Conservation (phyloP, 2,888 invertebrate genomes). For the Sphaeridia pumilis region DNA sequence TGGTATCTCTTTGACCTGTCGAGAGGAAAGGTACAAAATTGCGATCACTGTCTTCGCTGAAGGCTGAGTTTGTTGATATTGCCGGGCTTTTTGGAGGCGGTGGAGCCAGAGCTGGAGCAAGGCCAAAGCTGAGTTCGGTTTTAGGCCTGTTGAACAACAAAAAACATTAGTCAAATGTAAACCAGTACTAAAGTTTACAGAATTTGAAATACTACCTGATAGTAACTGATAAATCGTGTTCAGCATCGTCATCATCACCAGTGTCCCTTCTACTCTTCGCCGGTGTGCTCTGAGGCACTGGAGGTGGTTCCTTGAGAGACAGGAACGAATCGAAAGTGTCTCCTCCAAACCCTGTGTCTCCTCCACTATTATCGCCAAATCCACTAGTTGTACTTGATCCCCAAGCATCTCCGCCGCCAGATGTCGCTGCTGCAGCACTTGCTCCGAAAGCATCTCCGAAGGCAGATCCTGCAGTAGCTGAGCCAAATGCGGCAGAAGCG, state of each 20-base stretch:
- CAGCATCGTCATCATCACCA: conserved; percentile 35
- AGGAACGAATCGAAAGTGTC: conserved; percentile 51
- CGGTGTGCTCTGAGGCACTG: conserved; percentile 54
- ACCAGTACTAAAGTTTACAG: background rate
- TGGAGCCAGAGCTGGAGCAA: conserved; percentile 64
- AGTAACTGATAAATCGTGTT: conserved; percentile 37
- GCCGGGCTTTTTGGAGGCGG: conserved; percentile 52
- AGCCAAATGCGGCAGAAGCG: background rate
- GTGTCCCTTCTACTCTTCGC: conserved; percentile 41
- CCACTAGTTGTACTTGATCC: conserved; percentile 51
- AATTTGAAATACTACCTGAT: conserved; percentile 34
- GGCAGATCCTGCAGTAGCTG: conserved; percentile 12
- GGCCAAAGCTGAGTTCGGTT: conserved; percentile 36
- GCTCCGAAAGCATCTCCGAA: conserved; percentile 40
- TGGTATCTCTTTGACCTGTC: conserved; percentile 19
- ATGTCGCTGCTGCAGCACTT: conserved; percentile 13
- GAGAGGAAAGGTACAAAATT: conserved; percentile 40
- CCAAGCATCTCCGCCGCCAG: conserved; percentile 39
- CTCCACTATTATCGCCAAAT: conserved; percentile 38
- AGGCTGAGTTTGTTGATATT: conserved; percentile 34
- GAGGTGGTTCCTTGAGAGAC: conserved; percentile 61
- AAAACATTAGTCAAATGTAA: background rate
- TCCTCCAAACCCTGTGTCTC: conserved; percentile 52
- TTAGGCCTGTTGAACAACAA: conserved; percentile 25
- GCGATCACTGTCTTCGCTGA: conserved; percentile 27